Evolutionary conservation across 64 coral and sea anemone genomes (phyloP).

Genomic region (Stichodactyla mertensii): DNA sequence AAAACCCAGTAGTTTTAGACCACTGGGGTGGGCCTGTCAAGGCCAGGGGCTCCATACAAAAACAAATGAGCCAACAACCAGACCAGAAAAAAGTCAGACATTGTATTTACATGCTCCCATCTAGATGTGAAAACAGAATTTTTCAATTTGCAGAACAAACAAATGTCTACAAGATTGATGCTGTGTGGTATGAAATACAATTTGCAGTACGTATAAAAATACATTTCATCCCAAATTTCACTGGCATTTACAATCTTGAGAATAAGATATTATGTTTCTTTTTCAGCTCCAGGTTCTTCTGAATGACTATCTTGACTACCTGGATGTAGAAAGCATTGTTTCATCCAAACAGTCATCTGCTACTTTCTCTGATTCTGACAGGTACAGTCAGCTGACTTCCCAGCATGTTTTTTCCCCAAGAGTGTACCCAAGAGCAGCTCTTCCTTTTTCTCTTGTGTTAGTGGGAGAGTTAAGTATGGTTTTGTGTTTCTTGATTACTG

Average conservation of each 20-base stretch:
- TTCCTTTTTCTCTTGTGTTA: not conserved
- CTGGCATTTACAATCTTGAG: too few relatives aligned
- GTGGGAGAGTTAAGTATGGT: not conserved
- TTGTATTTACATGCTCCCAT: too few relatives aligned
- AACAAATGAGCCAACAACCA: too few relatives aligned
- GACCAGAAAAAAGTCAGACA: too few relatives aligned
- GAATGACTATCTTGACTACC: constrained; percentile 78
- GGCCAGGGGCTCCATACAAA: too few relatives aligned
- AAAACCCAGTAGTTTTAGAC: too few relatives aligned
- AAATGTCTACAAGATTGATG: constrained; percentile 83
- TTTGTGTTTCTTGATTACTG: not conserved
- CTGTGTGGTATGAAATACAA: constrained; percentile 98
- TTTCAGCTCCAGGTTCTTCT: constrained; percentile 87
- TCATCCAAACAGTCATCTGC: constrained; percentile 71
- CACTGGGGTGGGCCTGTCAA: too few relatives aligned
- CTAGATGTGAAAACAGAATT: not conserved
- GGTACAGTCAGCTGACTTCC: constrained; percentile 42
- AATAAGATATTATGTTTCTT: not conserved
- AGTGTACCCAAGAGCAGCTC: too few relatives aligned
- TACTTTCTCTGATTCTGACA: constrained; percentile 80
- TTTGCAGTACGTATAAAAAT: constrained; percentile 70
- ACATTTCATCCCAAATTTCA: too few relatives aligned
- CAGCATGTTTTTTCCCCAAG: not conserved
- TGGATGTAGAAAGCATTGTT: constrained; percentile 84
- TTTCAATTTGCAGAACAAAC: constrained; percentile 45